phyloP scores from a whole-genome alignment of 2,113 vertebrate genomes.

The Centropristis striata region DNA sequence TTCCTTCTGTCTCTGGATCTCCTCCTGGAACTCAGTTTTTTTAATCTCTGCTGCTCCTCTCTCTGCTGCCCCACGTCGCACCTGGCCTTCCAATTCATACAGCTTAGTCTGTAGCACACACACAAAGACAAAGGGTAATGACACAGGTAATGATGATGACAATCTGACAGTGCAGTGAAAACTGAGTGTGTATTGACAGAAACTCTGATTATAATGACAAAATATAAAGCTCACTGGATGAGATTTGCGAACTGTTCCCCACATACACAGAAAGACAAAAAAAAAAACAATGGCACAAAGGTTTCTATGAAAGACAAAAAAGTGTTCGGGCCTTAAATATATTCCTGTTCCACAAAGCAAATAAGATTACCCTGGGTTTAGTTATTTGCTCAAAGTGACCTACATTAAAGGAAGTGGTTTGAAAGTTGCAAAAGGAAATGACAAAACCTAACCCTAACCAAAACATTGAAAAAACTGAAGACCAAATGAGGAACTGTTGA shows the following conservation, averaged over 20 bases:
- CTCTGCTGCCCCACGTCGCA: conserved; percentile 87
- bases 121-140: not conserved
- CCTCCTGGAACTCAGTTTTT: conserved; percentile 91
- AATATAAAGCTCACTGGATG: not conserved
- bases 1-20: conserved; percentile 88
- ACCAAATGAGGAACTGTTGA: not conserved
- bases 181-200: not conserved
- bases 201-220: not conserved
- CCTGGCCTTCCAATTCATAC: conserved; percentile 89
- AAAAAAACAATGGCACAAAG: not conserved
- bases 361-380: not conserved
- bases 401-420: not conserved
- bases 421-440: not conserved
- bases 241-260: not conserved
- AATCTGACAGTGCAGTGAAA: not conserved
- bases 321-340: not conserved
- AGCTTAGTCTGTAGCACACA: conserved; percentile 84
- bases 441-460: not conserved
- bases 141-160: not conserved
- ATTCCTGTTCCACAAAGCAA: not conserved
- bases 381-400: not conserved
- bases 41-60: conserved; percentile 88
- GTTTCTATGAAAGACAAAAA: not conserved
- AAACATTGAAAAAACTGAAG: not conserved
- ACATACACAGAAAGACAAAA: not conserved